Evolutionary conservation across 2,797 vertebrate species (phyloP), one percentile per base, ranked within the genome.

Genomic region (Mareca strepera): DNA sequence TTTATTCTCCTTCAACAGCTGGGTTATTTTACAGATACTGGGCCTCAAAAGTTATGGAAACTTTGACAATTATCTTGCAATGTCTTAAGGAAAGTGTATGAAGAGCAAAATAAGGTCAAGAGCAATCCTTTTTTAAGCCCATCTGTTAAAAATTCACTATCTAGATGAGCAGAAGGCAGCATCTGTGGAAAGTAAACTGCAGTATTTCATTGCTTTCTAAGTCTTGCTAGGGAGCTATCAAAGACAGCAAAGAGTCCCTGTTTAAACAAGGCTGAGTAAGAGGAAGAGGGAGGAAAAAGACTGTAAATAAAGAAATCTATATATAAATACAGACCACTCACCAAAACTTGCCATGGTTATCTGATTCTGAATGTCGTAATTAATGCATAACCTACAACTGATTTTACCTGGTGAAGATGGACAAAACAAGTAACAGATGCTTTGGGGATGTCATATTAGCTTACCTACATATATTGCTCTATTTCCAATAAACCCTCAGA

Each of bases 71-170:
- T 94, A 95, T 76, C 84, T 94, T 85, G 66, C 50, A 86, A n/a
- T 39, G 68, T 91, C 72, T 92, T 67, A 79, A 59, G 48, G 55
- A 82, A 94, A 95, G 22, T 78, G 50, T 96, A 82, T 21, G 52
- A 93, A 72, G 46, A 92, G 41, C 78, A 88, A 93, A 92, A 88
- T 20, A 90, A 92, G 86, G 66, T 52, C 81, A 94, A 95, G 81
- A 84, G 50, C 52, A 86, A 94, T 8, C 7, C 23, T 69, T 64
- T 67, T 87, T 68, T 53, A 81, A 95, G 72, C 5, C 75, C 20
- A 80, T 90, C 75, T 92, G 67, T 69, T 92, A 94, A 92, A 78
- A 86, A 84, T 50, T 58, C 66, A 26, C 66, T 92, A 67, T 69
- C 46, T 86, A 86, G 67, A 92, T 63, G 25, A 94, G 67, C 81